Base-by-base conservation (phyloP, 2,797 vertebrate species). In the Enteromius viviparus region DNA sequence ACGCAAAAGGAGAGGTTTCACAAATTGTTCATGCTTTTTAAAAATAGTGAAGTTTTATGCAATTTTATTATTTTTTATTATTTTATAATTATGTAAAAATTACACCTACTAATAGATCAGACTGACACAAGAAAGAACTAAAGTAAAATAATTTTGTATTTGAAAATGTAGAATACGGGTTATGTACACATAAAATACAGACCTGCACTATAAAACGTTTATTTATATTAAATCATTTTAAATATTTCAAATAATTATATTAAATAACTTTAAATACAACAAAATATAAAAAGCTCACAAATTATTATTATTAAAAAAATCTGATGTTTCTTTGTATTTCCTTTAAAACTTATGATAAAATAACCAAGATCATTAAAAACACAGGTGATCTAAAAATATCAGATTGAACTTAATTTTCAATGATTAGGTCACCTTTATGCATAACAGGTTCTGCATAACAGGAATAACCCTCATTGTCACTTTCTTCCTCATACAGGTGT, bases 381-480 rank as follows among this genome's bases (percentile, higher is more conserved):
- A 26, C 4, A 10, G 23, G 42, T 49, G 23, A 17, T 19, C 10
- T 10, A 49, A 72, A 72, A 72, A 32, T 47, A 70, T 21, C 8
- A 19, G 29, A 21, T 51, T 49, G 0, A 32, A 11, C 4, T 51
- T 32, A 3, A 19, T 21, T 72, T 29, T 10, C 23, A 21, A 3
- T 6, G 6, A 42, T 11, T 42, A 51, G 15, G 9, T 32, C 6
- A 51, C 65, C 34, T 66, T 40, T 40, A 19, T 66, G 32, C 45
- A 32, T 72, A 72, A 72, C 69, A 71, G 26, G 70, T 72, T 49
- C 9, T 19, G n/a, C 21, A 5, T 60, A 76, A 76, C 74, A 42
- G 75, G 55, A 60, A 47, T 19, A 26, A 42, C 6, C 72, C 55
- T 64, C 12, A 37, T 58, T 42, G 49, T 81, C 29, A 72, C 45